A percentile compares a stretch with the other conserved stretches of the same genome.
These are phyloP conservation scores for Sitobion miscanthi DNA, from an alignment of 1,140 invertebrate genomes.

Conservation along the genomic window DNA sequence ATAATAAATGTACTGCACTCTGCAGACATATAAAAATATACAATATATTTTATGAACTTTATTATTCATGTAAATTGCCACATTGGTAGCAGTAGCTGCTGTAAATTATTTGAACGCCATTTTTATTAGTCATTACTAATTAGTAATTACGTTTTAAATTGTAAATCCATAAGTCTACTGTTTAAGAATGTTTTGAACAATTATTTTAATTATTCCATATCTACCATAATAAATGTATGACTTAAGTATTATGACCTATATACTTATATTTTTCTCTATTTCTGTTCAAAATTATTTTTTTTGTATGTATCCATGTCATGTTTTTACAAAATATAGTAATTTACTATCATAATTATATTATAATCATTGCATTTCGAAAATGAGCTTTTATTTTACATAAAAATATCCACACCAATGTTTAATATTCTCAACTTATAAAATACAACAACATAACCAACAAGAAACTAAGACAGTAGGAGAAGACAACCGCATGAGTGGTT, in stretches of 20 bases:
- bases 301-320: slow-evolving; percentile 36
- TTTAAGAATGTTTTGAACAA: slow-evolving; percentile 45
- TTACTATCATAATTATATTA: background rate
- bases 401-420: background rate
- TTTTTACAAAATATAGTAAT: slow-evolving; percentile 44
- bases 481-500: background rate
- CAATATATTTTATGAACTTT: background rate
- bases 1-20: background rate
- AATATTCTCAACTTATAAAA: background rate
- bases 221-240: background rate
- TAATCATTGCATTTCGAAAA: background rate
- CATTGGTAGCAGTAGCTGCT: background rate
- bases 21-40: background rate
- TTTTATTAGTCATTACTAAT: slow-evolving; percentile 18
- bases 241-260: background rate
- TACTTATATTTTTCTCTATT: slow-evolving; percentile 37
- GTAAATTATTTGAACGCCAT: background rate
- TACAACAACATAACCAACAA: background rate
- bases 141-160: slow-evolving; percentile 1
- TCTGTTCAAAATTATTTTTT: slow-evolving; percentile 45
- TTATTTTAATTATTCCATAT: slow-evolving; percentile 28
- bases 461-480: background rate
- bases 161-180: background rate
- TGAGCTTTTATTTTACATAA: background rate
- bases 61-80: background rate